These are phyloP conservation scores for Meta bourneti DNA, from an alignment of 2,888 invertebrate genomes.

Conservation along the genomic window DNA sequence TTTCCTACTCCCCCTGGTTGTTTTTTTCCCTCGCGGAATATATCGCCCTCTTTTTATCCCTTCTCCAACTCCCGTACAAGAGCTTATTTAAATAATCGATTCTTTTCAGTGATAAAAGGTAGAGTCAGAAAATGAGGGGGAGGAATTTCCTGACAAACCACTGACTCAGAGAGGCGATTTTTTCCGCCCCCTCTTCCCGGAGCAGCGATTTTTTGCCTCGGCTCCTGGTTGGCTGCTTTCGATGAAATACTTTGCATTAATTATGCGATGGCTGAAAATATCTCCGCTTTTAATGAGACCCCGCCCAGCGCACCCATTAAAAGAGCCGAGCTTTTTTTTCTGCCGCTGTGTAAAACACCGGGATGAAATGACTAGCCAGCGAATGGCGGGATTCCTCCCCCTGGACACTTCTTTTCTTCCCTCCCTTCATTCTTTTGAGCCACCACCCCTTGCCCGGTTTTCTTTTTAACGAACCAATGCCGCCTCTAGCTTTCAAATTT, in stretches of 20 bases:
- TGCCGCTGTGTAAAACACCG: constrained; percentile 61
- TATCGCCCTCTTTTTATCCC: constrained; percentile 55
- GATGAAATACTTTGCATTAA: constrained; percentile 76
- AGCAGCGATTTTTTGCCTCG: constrained; percentile 62
- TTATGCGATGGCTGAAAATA: constrained; percentile 75
- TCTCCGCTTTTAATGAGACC: constrained; percentile 71
- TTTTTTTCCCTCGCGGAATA: constrained; percentile 29
- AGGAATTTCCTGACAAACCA: constrained; percentile 51
- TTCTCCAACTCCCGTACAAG: constrained; percentile 22
- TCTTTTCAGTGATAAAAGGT: constrained; percentile 66
- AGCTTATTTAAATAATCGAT: constrained; percentile 76
- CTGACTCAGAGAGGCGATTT: constrained; percentile 61
- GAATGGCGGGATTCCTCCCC: constrained; percentile 57
- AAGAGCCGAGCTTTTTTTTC: constrained; percentile 63
- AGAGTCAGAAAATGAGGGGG: constrained; percentile 12
- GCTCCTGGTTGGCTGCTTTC: constrained; percentile 72
- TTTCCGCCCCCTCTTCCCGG: constrained; percentile 61
- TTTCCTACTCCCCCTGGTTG: neutral
- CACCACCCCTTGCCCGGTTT: constrained; percentile 52
- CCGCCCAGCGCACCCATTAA: constrained; percentile 70
- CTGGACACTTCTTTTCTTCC: constrained; percentile 35
- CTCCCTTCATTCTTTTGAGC: constrained; percentile 18
- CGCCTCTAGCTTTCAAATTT: constrained; percentile 38
- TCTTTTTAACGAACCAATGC: constrained; percentile 53
- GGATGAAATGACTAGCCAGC: constrained; percentile 59